Conservation (phyloP, 2,888 invertebrate genomes). For the Junonia oenone region DNA sequence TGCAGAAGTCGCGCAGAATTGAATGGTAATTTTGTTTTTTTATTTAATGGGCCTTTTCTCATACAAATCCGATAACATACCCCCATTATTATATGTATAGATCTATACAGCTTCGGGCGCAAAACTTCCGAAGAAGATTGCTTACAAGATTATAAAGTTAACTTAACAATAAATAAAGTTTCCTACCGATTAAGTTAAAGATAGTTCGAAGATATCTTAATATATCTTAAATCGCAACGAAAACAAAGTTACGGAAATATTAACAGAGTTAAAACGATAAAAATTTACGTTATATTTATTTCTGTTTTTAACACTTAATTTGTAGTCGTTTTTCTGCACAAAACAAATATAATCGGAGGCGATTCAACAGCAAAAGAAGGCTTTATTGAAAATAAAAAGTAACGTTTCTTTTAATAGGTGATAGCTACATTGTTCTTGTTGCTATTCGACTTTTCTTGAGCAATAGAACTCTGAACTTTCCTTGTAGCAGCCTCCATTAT, state of each 20-base stretch:
- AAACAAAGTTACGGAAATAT: neutral
- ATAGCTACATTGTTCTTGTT: conserved; percentile 4
- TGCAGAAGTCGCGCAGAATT: too few relatives aligned
- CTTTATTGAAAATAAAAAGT: conserved; percentile 2
- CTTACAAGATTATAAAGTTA: neutral
- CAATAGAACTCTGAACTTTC: neutral
- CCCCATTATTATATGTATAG: too few relatives aligned
- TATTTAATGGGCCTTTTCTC: too few relatives aligned
- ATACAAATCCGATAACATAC: too few relatives aligned
- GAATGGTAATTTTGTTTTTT: too few relatives aligned
- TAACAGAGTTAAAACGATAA: neutral
- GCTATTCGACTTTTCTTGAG: neutral
- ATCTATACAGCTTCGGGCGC: neutral
- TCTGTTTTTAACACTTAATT: neutral
- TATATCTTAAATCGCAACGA: neutral
- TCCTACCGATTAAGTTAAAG: neutral
- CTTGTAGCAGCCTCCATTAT: neutral
- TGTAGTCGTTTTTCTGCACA: neutral
- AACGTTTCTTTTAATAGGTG: conserved; percentile 8
- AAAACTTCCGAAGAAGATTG: neutral
- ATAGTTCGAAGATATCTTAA: neutral
- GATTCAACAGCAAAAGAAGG: conserved; percentile 4
- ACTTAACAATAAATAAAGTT: neutral
- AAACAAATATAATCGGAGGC: neutral
- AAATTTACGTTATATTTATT: neutral